Evolutionary conservation across 2,888 invertebrate species (phyloP).

Genomic region (Phytoseiulus persimilis): DNA sequence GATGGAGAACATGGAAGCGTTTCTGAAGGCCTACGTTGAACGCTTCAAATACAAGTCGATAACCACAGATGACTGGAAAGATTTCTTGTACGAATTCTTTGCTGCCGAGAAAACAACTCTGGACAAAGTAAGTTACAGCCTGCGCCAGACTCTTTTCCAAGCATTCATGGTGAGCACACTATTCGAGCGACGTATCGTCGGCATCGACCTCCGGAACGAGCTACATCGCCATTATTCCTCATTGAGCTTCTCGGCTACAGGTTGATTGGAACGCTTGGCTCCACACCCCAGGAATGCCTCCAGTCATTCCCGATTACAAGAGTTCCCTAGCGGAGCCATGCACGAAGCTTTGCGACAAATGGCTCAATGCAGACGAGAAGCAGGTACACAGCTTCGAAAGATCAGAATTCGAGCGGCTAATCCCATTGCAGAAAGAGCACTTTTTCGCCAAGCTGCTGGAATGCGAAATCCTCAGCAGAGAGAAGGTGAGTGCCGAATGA

Average conservation of each 20-base stretch:
- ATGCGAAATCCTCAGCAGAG: background rate
- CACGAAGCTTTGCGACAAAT: background rate
- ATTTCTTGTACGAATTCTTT: constrained; percentile 64
- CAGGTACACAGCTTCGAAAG: constrained; percentile 13
- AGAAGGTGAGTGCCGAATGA: background rate
- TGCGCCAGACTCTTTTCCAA: too few relatives aligned
- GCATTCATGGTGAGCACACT: too few relatives aligned
- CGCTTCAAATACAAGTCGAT: constrained; percentile 73
- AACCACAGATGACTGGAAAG: constrained; percentile 71
- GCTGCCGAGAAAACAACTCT: constrained; percentile 51
- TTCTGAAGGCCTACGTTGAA: constrained; percentile 69
- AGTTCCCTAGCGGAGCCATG: background rate
- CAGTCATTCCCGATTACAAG: constrained; percentile 64
- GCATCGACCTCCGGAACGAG: too few relatives aligned
- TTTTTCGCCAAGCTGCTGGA: constrained; percentile 17
- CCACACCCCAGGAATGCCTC: constrained; percentile 74
- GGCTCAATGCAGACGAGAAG: constrained; percentile 27
- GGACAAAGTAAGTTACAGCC: constrained; percentile 25
- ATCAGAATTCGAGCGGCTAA: background rate
- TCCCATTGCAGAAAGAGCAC: constrained; percentile 11
- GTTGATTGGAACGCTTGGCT: constrained; percentile 65
- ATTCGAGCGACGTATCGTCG: too few relatives aligned
- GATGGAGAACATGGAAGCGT: constrained; percentile 70
- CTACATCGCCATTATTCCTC: too few relatives aligned
- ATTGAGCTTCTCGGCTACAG: constrained; percentile 42